These are phyloP conservation scores for Luffia ferchaultella DNA, from an alignment of 2,888 invertebrate genomes.

Conservation along the genomic window DNA sequence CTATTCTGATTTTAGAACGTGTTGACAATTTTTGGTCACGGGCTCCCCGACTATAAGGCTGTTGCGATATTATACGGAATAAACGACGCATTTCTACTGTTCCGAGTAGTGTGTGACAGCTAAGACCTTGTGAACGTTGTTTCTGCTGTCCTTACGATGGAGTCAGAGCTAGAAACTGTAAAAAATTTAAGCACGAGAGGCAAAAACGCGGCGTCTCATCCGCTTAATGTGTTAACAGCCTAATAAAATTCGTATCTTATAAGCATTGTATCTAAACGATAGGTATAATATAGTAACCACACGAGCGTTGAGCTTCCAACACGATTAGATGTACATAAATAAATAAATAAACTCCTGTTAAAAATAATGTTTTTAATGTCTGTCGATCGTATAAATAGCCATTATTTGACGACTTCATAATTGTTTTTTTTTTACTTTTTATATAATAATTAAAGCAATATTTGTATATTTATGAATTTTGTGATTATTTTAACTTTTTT, in stretches of 20 bases:
- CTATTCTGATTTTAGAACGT: no score
- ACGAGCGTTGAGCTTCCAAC: constrained; percentile 67
- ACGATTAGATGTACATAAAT: constrained; percentile 66
- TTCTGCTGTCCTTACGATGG: no score
- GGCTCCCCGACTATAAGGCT: no score
- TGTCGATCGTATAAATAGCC: not conserved
- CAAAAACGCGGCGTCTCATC: not conserved
- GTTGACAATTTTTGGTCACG: no score
- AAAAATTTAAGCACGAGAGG: not conserved
- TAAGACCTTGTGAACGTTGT: no score
- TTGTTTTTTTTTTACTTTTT: no score
- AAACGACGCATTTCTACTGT: no score
- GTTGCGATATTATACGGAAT: no score
- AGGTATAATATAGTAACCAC: constrained; percentile 38
- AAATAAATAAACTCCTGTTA: constrained; percentile 23
- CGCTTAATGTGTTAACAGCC: no score
- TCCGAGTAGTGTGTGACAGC: no score
- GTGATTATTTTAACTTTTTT: not conserved
- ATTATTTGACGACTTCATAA: constrained; percentile 9
- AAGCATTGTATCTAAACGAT: not conserved
- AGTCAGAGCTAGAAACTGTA: no score
- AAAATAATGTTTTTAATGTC: not conserved
- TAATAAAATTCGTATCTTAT: not conserved
- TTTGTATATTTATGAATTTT: no score
- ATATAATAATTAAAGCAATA: constrained; percentile 9